phyloP scores from a whole-genome alignment of 53 echinoderm and acorn worm genomes.

The Arbacia lixula region DNA sequence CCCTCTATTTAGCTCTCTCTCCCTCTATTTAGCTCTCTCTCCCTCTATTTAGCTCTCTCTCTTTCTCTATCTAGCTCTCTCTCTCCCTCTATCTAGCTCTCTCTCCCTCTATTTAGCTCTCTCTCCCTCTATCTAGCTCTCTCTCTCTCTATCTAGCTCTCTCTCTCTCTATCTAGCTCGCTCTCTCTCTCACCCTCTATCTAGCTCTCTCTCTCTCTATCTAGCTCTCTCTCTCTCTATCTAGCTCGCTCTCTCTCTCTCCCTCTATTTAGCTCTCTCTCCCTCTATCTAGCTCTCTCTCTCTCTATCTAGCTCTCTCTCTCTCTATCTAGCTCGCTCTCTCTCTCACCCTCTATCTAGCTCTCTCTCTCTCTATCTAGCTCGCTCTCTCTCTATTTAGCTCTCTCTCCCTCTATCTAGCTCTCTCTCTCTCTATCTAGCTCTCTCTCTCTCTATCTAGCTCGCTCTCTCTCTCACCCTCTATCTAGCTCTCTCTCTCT shows the following conservation, averaged over 20 bases:
- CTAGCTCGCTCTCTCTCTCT: background rate
- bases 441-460: too few relatives aligned
- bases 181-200: background rate
- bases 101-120: background rate
- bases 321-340: background rate
- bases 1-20: constrained; percentile 1
- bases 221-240: background rate
- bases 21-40: too few relatives aligned
- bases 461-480: too few relatives aligned
- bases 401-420: too few relatives aligned
- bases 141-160: background rate
- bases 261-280: background rate
- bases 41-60: too few relatives aligned
- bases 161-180: background rate
- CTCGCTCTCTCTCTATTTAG: too few relatives aligned
- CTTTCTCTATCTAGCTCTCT: constrained; percentile 1
- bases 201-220: background rate
- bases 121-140: background rate
- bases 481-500: too few relatives aligned
- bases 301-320: background rate
- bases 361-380: background rate
- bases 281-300: background rate
- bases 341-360: background rate
- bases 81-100: background rate
- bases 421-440: too few relatives aligned